A percentile compares a stretch with the other conserved stretches of the same genome.
Evolutionary conservation across 2,888 invertebrate species (phyloP).

Genomic region (Epinotia nisella): DNA sequence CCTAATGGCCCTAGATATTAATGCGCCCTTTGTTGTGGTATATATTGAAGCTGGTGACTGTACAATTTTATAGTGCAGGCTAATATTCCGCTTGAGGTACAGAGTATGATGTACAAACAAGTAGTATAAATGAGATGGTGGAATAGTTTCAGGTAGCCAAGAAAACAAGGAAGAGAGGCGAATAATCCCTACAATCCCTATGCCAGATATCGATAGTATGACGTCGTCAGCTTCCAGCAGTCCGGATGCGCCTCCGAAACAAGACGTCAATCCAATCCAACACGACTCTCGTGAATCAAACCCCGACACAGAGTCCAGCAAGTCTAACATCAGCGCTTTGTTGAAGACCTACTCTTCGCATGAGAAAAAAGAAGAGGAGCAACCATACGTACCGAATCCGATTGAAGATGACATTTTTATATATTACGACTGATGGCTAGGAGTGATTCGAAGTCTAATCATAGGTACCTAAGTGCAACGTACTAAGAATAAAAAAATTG

Average conservation of each 20-base stretch:
- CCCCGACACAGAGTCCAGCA: neutral
- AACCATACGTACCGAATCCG: slow-evolving; percentile 33
- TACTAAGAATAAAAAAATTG: neutral
- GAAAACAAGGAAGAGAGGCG: slow-evolving; percentile 44
- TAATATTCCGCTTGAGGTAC: too few species aligned
- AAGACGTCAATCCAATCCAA: neutral
- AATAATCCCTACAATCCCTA: slow-evolving; percentile 51
- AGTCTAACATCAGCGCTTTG: neutral
- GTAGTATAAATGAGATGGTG: neutral
- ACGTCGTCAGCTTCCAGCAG: slow-evolving; percentile 38
- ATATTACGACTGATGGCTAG: slow-evolving; percentile 28
- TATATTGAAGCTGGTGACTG: too few species aligned
- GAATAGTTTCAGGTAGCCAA: neutral
- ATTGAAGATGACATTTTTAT: slow-evolving; percentile 41
- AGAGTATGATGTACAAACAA: neutral
- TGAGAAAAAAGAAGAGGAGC: slow-evolving; percentile 11
- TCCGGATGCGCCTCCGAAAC: neutral
- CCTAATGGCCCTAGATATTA: too few species aligned
- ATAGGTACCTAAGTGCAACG: neutral
- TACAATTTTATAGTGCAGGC: too few species aligned
- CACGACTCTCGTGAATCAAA: neutral
- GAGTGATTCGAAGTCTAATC: neutral
- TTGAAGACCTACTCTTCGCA: neutral
- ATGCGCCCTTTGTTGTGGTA: too few species aligned
- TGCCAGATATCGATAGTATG: slow-evolving; percentile 54